Evolutionary conservation across 2,797 vertebrate species (phyloP).

Genomic region (Anguilla obscura): DNA sequence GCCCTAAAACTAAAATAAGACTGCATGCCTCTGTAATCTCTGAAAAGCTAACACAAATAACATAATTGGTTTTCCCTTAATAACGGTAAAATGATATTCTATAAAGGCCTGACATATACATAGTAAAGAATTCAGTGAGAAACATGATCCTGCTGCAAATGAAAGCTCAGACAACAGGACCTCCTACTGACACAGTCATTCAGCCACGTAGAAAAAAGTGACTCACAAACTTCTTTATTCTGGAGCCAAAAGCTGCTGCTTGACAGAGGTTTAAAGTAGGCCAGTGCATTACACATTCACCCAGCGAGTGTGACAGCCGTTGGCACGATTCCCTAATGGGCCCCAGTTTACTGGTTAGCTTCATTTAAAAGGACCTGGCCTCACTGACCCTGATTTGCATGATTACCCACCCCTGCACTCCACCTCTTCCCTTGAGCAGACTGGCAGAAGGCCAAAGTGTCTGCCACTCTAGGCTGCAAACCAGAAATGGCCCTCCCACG

Average conservation of each 20-base stretch:
- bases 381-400: not conserved
- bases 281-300: conserved; percentile 16
- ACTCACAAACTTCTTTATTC: not conserved
- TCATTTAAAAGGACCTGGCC: conserved; percentile 16
- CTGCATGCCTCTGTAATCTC: not conserved
- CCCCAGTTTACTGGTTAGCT: conserved; percentile 9
- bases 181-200: conserved; percentile 32
- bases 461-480: conserved; percentile 41
- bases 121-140: not conserved
- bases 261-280: conserved; percentile 11
- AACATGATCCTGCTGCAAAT: conserved; percentile 31
- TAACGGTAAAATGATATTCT: not conserved
- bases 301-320: conserved; percentile 16
- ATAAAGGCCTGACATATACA: conserved; percentile 27
- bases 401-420: not conserved
- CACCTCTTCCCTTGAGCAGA: conserved; percentile 12
- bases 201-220: conserved; percentile 13
- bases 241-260: not conserved
- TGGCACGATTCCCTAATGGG: conserved; percentile 16
- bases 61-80: not conserved
- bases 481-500: conserved; percentile 48
- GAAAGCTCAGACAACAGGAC: conserved; percentile 48
- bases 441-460: conserved; percentile 32
- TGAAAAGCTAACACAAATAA: not conserved
- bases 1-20: not conserved